These are phyloP conservation scores for Aphaenogaster ashmeadi DNA, from an alignment of 1,140 invertebrate species.

Conservation along the genomic window DNA sequence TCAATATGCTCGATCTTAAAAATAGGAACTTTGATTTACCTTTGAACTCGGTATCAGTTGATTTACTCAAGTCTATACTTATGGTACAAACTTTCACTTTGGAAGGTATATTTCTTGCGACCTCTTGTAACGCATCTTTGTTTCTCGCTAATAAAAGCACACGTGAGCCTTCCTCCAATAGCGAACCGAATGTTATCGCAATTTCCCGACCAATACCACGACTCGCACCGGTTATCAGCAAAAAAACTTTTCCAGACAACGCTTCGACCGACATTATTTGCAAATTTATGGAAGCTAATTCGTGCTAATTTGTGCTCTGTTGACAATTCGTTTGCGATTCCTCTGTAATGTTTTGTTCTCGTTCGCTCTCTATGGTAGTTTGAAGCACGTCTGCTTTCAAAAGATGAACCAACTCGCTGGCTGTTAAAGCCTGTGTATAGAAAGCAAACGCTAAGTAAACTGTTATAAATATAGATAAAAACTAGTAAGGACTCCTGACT, in stretches of 20 bases:
- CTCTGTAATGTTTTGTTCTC: conserved; percentile 66
- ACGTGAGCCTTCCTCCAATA: conserved; percentile 89
- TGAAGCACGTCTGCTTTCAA: conserved; percentile 87
- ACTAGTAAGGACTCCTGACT: too few relatives aligned
- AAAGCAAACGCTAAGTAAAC: too few relatives aligned
- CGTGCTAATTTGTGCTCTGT: neutral
- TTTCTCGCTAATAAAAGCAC: conserved; percentile 93
- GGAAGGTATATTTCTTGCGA: conserved; percentile 86
- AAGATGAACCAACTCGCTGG: conserved; percentile 87
- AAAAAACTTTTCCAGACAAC: conserved; percentile 87
- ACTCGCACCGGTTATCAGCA: conserved; percentile 94
- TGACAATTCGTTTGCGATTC: conserved; percentile 67
- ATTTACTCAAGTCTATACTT: conserved; percentile 89
- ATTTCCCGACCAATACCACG: conserved; percentile 92
- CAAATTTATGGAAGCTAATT: conserved; percentile 26
- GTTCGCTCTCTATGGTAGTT: conserved; percentile 68
- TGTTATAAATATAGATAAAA: too few relatives aligned
- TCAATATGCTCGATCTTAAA: neutral
- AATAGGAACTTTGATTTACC: conserved; percentile 73
- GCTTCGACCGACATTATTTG: conserved; percentile 63
- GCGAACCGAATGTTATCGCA: conserved; percentile 88
- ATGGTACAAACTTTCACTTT: conserved; percentile 57
- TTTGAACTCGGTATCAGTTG: conserved; percentile 86
- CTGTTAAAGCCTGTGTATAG: conserved; percentile 81
- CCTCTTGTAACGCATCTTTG: conserved; percentile 89